Conservation (phyloP, 1,140 invertebrate species). For the Penaeus indicus region DNA sequence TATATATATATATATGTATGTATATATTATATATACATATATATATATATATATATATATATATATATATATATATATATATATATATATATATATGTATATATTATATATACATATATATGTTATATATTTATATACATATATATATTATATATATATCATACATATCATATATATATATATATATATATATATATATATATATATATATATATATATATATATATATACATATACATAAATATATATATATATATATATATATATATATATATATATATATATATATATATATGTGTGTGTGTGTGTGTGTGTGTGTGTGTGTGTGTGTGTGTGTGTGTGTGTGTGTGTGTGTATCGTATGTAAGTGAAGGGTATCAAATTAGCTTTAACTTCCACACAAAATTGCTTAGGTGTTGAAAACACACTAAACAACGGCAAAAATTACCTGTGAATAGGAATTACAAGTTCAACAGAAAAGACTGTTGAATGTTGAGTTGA, state of each 20-base stretch:
- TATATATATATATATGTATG: too few species aligned
- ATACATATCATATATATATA: constrained; percentile 4
- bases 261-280: background rate
- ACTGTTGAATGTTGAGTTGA: too few species aligned
- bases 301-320: background rate
- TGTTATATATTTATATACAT: background rate
- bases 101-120: background rate
- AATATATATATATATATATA: background rate
- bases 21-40: too few species aligned
- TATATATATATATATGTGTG: background rate
- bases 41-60: too few species aligned
- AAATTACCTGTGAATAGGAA: too few species aligned
- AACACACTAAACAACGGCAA: too few species aligned
- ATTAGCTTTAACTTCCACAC: too few species aligned
- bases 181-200: background rate
- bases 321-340: background rate
- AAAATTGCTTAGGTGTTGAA: too few species aligned
- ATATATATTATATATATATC: background rate
- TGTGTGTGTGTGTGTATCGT: background rate
- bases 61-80: too few species aligned
- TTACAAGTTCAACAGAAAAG: too few species aligned
- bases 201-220: background rate
- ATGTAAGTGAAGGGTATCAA: too few species aligned
- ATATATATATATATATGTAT: too few species aligned
- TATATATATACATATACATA: background rate